These are phyloP conservation scores for Myzus persicae DNA, from an alignment of 1,140 invertebrate species.

Conservation along the genomic window DNA sequence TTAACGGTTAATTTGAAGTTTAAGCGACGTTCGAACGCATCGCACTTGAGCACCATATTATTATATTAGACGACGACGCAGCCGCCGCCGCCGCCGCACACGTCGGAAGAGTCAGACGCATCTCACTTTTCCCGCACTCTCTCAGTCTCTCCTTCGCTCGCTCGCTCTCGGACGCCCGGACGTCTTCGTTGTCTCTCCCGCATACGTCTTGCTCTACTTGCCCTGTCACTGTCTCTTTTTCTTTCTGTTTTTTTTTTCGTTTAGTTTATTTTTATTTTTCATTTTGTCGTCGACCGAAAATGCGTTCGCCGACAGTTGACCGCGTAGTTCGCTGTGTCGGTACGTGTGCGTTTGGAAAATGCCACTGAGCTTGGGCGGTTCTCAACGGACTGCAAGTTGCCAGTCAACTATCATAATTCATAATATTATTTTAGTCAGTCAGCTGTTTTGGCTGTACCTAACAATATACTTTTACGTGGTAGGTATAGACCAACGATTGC, in stretches of 20 bases:
- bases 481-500: not conserved
- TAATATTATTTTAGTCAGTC: not conserved
- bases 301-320: not conserved
- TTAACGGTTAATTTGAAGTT: not conserved
- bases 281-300: not conserved
- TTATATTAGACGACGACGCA: not conserved
- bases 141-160: not conserved
- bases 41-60: not conserved
- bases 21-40: not conserved
- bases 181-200: not conserved
- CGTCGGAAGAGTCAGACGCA: not conserved
- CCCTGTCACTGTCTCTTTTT: slow-evolving; percentile 4
- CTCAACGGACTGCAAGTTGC: not conserved
- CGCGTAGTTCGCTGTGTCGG: not conserved
- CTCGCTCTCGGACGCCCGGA: not conserved
- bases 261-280: not conserved
- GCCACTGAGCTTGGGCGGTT: not conserved
- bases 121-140: not conserved
- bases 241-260: not conserved
- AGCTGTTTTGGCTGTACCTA: not conserved
- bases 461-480: not conserved
- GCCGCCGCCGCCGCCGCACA: not conserved
- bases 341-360: not conserved
- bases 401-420: not conserved
- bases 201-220: not conserved